Percentiles rank a stretch among this genome's conserved stretches.
phyloP scores from a whole-genome alignment of 2,888 invertebrate genomes.

The Drosophila neoperkinsi region DNA sequence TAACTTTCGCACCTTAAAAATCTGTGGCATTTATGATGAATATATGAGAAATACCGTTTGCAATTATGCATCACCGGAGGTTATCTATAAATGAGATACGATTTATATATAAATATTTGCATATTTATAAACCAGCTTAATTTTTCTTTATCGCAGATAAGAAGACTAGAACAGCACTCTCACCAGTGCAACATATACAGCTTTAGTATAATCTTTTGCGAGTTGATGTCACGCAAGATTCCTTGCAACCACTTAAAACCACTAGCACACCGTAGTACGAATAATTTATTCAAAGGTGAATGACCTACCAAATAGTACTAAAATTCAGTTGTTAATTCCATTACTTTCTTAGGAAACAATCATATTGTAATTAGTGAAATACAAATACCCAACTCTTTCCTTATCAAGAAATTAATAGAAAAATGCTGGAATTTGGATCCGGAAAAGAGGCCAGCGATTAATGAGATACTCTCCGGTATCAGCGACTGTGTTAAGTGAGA shows the following conservation, averaged over 20 bases:
- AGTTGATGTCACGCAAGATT: slow-evolving; percentile 4
- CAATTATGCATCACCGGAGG: not conserved
- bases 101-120: not conserved
- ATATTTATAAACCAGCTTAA: not conserved
- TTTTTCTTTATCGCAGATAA: not conserved
- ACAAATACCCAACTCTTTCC: not conserved
- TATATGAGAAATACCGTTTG: not conserved
- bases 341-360: not conserved
- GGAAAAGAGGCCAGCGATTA: not conserved
- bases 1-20: slow-evolving; percentile 2
- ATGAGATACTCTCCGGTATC: not conserved
- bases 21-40: not conserved
- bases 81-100: not conserved
- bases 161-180: accelerated
- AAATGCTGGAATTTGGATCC: not conserved
- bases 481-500: not conserved
- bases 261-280: accelerated
- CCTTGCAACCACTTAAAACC: not conserved
- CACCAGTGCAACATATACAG: not conserved
- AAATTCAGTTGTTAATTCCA: not conserved
- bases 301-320: not conserved
- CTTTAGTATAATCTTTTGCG: slow-evolving; percentile 5
- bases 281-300: not conserved
- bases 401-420: not conserved
- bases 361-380: not conserved